phyloP scores from a whole-genome alignment of 2,797 vertebrate genomes.

The Zenarchopterus dispar region DNA sequence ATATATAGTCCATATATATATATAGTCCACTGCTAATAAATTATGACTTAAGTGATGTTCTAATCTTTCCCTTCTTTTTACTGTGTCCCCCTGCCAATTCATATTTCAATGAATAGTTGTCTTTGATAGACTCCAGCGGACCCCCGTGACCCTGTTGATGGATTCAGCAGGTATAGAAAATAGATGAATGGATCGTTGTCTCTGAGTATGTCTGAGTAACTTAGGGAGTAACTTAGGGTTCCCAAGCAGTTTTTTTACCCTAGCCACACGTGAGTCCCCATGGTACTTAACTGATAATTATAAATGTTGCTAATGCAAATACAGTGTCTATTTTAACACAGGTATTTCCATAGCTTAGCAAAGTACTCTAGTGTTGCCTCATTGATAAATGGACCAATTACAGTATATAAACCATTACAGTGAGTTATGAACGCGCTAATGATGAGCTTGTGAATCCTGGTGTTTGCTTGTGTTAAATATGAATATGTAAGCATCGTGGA shows the following conservation, averaged over 20 bases:
- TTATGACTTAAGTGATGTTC: conserved; percentile 47
- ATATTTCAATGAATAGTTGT: conserved; percentile 51
- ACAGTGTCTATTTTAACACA: conserved; percentile 68
- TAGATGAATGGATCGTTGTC: conserved; percentile 49
- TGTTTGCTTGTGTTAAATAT: conserved; percentile 75
- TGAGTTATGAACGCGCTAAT: conserved; percentile 81
- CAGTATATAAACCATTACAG: conserved; percentile 75
- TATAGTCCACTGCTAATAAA: conserved; percentile 58
- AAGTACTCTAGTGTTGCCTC: too few relatives aligned
- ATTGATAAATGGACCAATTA: conserved; percentile 78
- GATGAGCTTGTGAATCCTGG: conserved; percentile 77
- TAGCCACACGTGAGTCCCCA: conserved; percentile 31
- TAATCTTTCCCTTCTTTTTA: conserved; percentile 50
- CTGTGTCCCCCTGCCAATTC: conserved; percentile 35
- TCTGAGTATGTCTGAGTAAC: conserved; percentile 14
- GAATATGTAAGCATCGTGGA: conserved; percentile 49
- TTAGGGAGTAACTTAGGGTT: not conserved
- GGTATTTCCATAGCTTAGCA: conserved; percentile 44
- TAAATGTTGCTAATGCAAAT: conserved; percentile 61
- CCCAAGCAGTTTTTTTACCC: conserved; percentile 15
- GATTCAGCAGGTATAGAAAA: too few relatives aligned
- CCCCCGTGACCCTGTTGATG: too few relatives aligned
- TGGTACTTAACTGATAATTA: conserved; percentile 33
- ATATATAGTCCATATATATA: too few relatives aligned
- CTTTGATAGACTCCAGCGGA: too few relatives aligned